Evolutionary conservation across 2,797 vertebrate genomes (phyloP).

Genomic region (Anguilla marmorata): DNA sequence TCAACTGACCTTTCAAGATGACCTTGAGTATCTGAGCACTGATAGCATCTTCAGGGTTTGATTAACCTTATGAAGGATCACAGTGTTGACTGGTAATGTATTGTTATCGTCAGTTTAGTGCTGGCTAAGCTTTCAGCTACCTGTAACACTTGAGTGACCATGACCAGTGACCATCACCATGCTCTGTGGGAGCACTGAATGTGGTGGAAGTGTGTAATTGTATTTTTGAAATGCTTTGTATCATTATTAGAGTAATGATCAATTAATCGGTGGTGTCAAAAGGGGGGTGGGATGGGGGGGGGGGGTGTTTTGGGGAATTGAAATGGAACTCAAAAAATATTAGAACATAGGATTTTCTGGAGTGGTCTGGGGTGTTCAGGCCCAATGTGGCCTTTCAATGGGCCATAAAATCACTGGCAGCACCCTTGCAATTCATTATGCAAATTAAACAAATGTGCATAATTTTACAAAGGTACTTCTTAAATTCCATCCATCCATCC

Average conservation of each 20-base stretch:
- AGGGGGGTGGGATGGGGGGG: no score
- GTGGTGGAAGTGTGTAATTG: not conserved
- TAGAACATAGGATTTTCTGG: no score
- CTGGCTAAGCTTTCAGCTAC: not conserved
- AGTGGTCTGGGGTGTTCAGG: no score
- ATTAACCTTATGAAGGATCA: not conserved
- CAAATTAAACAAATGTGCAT: not conserved
- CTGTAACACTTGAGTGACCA: not conserved
- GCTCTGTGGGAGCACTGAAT: not conserved
- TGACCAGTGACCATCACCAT: not conserved
- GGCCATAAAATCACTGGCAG: no score
- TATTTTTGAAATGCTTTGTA: no score
- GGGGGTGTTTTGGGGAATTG: no score
- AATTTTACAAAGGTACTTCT: not conserved
- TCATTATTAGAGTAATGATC: no score
- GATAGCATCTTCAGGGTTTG: not conserved
- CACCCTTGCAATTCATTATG: no score
- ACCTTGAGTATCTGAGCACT: not conserved
- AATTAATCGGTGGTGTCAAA: no score
- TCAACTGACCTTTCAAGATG: not conserved
- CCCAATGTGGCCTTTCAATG: no score
- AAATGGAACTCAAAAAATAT: no score
- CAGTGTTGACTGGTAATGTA: not conserved
- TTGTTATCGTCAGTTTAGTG: no score
- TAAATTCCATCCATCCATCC: not conserved